Conservation (phyloP, 2,888 invertebrate genomes). For the Calephelis perditalis region DNA sequence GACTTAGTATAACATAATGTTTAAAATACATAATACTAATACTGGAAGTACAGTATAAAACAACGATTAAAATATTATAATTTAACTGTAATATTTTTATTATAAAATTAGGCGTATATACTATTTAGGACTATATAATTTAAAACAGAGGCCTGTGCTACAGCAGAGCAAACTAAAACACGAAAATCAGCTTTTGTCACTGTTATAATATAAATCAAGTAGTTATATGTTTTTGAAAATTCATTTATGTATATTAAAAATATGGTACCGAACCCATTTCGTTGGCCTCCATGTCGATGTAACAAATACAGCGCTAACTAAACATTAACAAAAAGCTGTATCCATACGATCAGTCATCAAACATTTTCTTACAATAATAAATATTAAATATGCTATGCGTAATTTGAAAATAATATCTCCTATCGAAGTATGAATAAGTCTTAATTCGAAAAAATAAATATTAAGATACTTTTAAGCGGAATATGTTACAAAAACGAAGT, state of each 20-base stretch:
- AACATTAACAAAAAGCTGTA: slow-evolving; percentile 18
- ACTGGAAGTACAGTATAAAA: slow-evolving; percentile 6
- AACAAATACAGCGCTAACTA: slow-evolving; percentile 13
- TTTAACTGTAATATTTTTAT: slow-evolving; percentile 1
- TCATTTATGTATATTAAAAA: slow-evolving; percentile 21
- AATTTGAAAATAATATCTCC: slow-evolving; percentile 46
- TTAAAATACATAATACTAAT: slow-evolving; percentile 10
- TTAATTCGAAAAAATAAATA: slow-evolving; percentile 62
- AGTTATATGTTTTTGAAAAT: slow-evolving; percentile 26
- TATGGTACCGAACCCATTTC: slow-evolving; percentile 20
- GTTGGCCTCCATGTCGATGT: slow-evolving; percentile 17
- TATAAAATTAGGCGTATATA: slow-evolving; percentile 1
- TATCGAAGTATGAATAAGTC: slow-evolving; percentile 43
- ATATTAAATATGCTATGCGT: slow-evolving; percentile 42
- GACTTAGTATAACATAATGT: background rate
- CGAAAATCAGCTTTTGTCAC: background rate
- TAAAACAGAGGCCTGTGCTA: background rate
- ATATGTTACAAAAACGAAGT: slow-evolving; percentile 54
- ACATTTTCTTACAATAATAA: slow-evolving; percentile 34
- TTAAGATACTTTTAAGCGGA: slow-evolving; percentile 67
- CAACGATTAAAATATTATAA: slow-evolving; percentile 2
- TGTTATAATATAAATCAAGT: background rate
- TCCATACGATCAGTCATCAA: slow-evolving; percentile 17
- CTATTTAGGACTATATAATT: background rate
- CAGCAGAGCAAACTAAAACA: background rate